A percentile compares a stretch with the other conserved stretches of the same genome.
Conservation (phyloP, 2,888 invertebrate genomes). For the Aleiodes leptofemur region DNA sequence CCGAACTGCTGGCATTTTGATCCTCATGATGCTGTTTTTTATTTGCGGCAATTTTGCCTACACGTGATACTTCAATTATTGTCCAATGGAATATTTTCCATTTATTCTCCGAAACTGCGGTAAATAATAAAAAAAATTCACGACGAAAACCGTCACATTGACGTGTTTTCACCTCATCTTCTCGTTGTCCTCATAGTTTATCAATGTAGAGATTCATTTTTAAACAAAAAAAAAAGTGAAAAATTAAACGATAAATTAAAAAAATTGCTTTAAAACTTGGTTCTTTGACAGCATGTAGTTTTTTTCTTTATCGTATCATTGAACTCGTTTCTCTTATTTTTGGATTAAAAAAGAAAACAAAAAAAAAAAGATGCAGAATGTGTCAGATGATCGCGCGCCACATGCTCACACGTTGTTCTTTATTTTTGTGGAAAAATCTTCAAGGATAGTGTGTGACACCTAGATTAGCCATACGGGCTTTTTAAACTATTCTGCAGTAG, state of each 20-base stretch:
- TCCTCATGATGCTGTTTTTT: slow-evolving; percentile 87
- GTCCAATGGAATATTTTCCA: slow-evolving; percentile 36
- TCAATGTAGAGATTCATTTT: background rate
- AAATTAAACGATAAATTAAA: background rate
- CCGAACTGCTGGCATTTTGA: slow-evolving; percentile 97
- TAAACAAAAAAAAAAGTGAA: background rate
- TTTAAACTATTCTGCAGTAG: no score
- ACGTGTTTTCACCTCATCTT: slow-evolving; percentile 28
- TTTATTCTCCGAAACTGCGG: background rate
- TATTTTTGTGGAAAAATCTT: background rate
- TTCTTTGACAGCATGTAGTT: background rate
- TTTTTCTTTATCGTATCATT: background rate
- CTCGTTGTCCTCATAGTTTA: slow-evolving; percentile 32
- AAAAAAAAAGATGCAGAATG: slow-evolving; percentile 1
- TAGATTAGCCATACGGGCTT: background rate
- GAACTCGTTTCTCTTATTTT: background rate
- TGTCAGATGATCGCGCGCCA: background rate
- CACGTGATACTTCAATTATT: slow-evolving; percentile 38
- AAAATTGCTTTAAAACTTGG: background rate
- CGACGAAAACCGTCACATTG: slow-evolving; percentile 17
- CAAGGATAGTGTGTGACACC: background rate
- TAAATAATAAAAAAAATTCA: background rate
- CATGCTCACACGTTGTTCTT: background rate
- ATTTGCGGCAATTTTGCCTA: slow-evolving; percentile 47
- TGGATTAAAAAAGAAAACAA: background rate